phyloP scores from a whole-genome alignment of 1,140 invertebrate genomes.

The Diorhabda sublineata region DNA sequence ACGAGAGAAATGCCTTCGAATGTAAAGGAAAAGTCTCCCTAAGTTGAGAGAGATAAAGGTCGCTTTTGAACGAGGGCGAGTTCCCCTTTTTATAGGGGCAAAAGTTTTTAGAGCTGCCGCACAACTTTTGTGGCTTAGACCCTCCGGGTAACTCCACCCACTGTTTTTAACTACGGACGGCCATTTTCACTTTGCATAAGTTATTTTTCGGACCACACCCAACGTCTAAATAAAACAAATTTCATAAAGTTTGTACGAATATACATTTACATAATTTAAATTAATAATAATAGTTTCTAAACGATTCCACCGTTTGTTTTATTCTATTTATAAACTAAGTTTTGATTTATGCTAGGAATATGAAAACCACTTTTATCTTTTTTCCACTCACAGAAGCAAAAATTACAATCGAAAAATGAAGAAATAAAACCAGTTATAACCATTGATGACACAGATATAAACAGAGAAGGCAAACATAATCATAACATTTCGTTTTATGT shows the following conservation, averaged over 20 bases:
- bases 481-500: too few relatives aligned
- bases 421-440: too few relatives aligned
- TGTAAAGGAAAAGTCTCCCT: constrained; percentile 36
- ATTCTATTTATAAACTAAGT: constrained; percentile 15
- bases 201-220: constrained; percentile 45
- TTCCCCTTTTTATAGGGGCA: constrained; percentile 35
- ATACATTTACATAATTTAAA: constrained; percentile 34
- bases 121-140: constrained; percentile 46
- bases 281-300: constrained; percentile 29
- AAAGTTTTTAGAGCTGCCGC: constrained; percentile 44
- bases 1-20: constrained; percentile 37
- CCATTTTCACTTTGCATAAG: constrained; percentile 47
- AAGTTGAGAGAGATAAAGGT: constrained; percentile 35
- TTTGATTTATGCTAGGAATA: background rate
- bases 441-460: too few relatives aligned
- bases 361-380: background rate
- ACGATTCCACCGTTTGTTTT: constrained; percentile 22
- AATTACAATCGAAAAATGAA: too few relatives aligned
- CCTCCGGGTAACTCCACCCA: constrained; percentile 43
- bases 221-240: constrained; percentile 30
- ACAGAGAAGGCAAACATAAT: too few relatives aligned
- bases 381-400: too few relatives aligned
- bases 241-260: constrained; percentile 27
- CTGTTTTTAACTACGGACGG: constrained; percentile 44
- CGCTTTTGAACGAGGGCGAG: constrained; percentile 36